Evolutionary conservation across 2,888 invertebrate genomes (phyloP), one percentile per base, ranked within the genome.

Genomic region (Volucella bombylans): DNA sequence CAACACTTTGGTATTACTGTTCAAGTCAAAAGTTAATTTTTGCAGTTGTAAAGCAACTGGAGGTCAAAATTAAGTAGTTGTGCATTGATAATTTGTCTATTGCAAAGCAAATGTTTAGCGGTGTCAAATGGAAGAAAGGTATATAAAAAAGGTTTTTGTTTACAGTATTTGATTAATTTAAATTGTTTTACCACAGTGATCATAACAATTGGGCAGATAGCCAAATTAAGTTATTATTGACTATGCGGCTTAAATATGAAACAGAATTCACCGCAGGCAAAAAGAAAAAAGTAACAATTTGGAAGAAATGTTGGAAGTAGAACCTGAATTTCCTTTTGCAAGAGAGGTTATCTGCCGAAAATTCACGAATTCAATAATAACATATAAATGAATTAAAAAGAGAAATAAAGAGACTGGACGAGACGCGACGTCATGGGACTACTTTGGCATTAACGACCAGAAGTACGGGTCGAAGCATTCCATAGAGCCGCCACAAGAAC

Each of bases 321-420:
- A 49, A 1, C 49, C 49, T n/a, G 39, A 73, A 52, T 72, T 62
- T 11, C 18, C 10, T n/a, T 72, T 62, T 9, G 52, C 52, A 9
- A 43, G 31, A 41, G 43, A 15, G 10, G 23, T 61, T 41, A 72
- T 50, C 8, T 43, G 41, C 41, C 49, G 61, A 50, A 49, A 61
- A n/a, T 72, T 62, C 45, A 14, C 52, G 9, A 62, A 72, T 12
- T 41, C 49, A 39, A 71, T 71, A n/a, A 41, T 45, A 18, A 61
- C 18, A 23, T 45, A 61, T 11, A 71, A 49, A n/a, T 12, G 59
- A 9, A 61, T 61, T 11, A 61, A 62, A 39, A 62, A 31, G 11
- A 52, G 52, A 59, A 72, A 62, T 10, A 61, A 62, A 4, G 4
- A 49, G 14, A 61, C 71, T 43, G 61, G 61, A 43, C 10, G 38